Evolutionary conservation across 2,113 vertebrate species (phyloP), one percentile per base, ranked within the genome.

Genomic region (Eurystomus gularis): DNA sequence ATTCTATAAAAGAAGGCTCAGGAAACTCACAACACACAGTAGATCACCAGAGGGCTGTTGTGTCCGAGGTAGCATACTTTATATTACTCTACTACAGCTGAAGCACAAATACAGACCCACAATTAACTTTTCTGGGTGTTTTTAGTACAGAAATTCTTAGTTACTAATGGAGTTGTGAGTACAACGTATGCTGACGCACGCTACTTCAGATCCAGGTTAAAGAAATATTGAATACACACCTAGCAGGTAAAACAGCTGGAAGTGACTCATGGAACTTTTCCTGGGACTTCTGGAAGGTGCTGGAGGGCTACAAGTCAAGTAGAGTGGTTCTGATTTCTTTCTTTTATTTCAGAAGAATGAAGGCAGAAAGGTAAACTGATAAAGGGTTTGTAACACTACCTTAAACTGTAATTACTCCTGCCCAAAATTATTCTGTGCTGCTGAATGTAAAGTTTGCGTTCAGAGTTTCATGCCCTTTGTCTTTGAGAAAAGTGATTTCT

Each of bases 121-220:
- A 57, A 5, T 64, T 75, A 29, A 35, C 21, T 94, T 68, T 78
- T 91, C 69, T 89, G 28, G 8, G 19, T 79, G 44, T 20, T 82
- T 85, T 82, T 49, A 69, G 29, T 46, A 9, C 15, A 54, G 37
- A 9, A 62, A 13, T 90, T 93, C 11, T 55, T 68, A 46, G 48
- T 37, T 78, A 17, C 35, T n/a, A 17, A 51, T 2, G 3, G 31
- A 82, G 37, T 3, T 60, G 46, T 48, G 35, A 64, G 35, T 75
- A 23, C 35, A 39, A 7, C 1, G 24, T 29, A 3, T 31, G 52
- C 16, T 39, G 68, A 8, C 7, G 9, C 9, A 24, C 2, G 1
- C 20, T 81, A 3, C 20, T 75, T 62, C 10, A 55, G 52, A 23
- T 60, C 17, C 62, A 71, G 35, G 14, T 44, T 13, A 17, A 84